Percentiles rank a stretch among this genome's conserved stretches.
These are phyloP conservation scores for Gobionotothen gibberifrons DNA, from an alignment of 2,797 vertebrate genomes.

Conservation along the genomic window DNA sequence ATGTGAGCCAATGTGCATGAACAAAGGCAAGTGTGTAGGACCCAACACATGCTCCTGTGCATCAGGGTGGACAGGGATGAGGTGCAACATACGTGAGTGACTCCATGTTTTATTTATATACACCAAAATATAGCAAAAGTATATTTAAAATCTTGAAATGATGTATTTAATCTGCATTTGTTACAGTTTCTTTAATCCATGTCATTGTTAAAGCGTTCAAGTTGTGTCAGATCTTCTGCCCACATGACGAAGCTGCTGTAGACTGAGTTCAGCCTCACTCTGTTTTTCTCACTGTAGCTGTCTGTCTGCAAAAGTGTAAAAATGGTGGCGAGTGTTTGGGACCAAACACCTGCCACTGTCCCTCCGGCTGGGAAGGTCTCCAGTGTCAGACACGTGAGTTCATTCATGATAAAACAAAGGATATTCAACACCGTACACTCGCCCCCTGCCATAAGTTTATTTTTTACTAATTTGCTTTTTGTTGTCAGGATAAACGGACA, in stretches of 20 bases:
- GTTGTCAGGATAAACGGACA: background rate
- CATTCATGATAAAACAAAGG: background rate
- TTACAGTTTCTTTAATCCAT: no score
- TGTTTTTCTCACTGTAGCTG: conserved; percentile 73
- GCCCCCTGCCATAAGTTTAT: background rate
- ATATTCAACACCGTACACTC: background rate
- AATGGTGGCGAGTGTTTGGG: conserved; percentile 91
- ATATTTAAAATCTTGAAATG: no score
- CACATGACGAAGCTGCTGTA: background rate
- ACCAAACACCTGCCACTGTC: conserved; percentile 88
- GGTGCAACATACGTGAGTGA: conserved; percentile 89
- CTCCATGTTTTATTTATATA: background rate
- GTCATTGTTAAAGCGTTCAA: no score
- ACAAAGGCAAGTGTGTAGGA: conserved; percentile 91
- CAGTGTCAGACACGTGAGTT: conserved; percentile 91
- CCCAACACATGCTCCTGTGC: conserved; percentile 91
- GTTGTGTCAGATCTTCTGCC: background rate
- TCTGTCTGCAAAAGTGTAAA: conserved; percentile 92
- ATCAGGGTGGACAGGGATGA: conserved; percentile 91
- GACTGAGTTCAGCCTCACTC: conserved; percentile 10
- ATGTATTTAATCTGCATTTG: no score
- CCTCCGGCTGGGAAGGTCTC: conserved; percentile 88
- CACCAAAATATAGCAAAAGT: no score
- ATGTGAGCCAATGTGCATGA: conserved; percentile 93
- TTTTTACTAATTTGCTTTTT: background rate